Evolutionary conservation across 2,113 vertebrate species (phyloP).

Genomic region (Pelmatolapia mariae): DNA sequence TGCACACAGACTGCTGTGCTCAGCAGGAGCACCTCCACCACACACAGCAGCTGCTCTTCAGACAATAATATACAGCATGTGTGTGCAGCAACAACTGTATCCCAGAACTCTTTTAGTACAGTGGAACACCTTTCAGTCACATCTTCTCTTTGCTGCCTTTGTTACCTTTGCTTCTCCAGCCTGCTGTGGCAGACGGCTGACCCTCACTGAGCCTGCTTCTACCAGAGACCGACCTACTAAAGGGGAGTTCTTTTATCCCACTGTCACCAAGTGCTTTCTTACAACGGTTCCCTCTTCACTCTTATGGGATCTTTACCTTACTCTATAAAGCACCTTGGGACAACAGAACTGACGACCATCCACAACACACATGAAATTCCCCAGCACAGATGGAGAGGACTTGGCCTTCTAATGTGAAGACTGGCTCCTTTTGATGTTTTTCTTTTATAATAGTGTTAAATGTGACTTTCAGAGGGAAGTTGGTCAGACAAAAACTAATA

Average conservation of each 20-base stretch:
- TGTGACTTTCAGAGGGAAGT: neutral
- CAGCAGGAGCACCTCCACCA: neutral
- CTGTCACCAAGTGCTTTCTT: neutral
- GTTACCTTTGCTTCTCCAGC: neutral
- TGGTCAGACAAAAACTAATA: neutral
- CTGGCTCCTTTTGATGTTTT: rapidly evolving
- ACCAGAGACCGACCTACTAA: neutral
- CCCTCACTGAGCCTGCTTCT: neutral
- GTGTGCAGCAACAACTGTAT: neutral
- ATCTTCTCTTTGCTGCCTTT: neutral
- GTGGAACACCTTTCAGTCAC: neutral
- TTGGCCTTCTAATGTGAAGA: neutral
- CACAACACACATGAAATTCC: rapidly evolving
- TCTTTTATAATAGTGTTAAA: neutral
- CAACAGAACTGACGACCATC: neutral
- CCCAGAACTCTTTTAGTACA: neutral
- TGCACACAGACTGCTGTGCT: neutral
- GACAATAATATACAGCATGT: neutral
- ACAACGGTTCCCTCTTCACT: neutral
- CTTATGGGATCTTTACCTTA: neutral
- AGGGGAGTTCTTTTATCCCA: rapidly evolving
- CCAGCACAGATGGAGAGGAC: neutral
- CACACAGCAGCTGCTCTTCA: neutral
- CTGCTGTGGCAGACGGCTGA: neutral
- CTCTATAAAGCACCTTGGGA: neutral